These are phyloP conservation scores for Hypotaenidia okinawae DNA, from an alignment of 2,797 vertebrate species.

Conservation along the genomic window DNA sequence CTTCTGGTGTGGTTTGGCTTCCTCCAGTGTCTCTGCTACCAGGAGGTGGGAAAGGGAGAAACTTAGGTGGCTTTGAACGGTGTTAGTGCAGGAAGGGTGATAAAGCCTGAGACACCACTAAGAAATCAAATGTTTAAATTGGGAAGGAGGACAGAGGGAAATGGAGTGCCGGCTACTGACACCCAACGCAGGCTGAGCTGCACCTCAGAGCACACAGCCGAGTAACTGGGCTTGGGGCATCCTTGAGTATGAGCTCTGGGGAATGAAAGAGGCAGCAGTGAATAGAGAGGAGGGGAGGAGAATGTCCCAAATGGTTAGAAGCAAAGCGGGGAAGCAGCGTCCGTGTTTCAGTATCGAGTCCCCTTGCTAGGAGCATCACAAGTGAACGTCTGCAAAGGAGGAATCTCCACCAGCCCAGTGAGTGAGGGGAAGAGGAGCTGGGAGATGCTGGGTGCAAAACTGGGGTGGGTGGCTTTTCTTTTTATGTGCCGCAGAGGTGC, in stretches of 20 bases:
- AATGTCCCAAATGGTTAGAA: neutral
- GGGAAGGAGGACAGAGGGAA: neutral
- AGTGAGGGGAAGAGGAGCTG: neutral
- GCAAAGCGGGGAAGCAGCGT: neutral
- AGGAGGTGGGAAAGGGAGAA: neutral
- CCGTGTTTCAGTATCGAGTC: neutral
- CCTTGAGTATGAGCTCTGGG: neutral
- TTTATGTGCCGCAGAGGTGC: neutral
- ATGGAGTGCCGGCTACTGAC: rapidly evolving
- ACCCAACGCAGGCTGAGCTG: rapidly evolving
- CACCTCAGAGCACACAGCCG: neutral
- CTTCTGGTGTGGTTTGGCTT: neutral
- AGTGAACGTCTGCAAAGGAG: neutral
- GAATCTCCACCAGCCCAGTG: neutral
- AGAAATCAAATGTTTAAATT: neutral
- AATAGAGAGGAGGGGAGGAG: neutral
- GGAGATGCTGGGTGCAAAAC: neutral
- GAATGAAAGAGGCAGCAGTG: neutral
- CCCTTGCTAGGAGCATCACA: neutral
- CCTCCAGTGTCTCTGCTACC: neutral
- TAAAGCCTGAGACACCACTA: rapidly evolving
- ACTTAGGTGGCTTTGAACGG: neutral
- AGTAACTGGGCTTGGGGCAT: neutral
- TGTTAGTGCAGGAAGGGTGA: neutral
- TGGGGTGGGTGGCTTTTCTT: neutral